Conservation (phyloP, 30 jellyfish, hydroid and myxozoan species). For the Hydractinia echinata region DNA sequence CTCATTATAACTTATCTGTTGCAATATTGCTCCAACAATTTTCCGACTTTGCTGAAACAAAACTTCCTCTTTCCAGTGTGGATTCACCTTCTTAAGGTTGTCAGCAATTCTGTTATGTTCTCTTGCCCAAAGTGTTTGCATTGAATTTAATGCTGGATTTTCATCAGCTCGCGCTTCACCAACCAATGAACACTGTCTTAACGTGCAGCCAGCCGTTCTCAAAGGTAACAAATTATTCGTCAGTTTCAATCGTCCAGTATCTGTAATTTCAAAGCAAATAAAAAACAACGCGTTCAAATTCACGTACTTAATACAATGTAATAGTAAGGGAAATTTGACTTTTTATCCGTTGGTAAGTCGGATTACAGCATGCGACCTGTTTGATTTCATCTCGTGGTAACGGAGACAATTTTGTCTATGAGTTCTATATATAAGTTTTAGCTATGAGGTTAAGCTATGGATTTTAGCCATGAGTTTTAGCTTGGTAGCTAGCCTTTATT, state of each 20-base stretch:
- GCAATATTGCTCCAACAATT: slow-evolving; percentile 84
- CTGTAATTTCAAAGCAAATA: background rate
- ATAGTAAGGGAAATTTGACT: too few relatives aligned
- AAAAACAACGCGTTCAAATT: background rate
- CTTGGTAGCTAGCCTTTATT: too few relatives aligned
- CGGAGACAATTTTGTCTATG: too few relatives aligned
- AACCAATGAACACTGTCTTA: slow-evolving; percentile 53
- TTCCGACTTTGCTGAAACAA: slow-evolving; percentile 72
- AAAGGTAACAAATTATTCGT: background rate
- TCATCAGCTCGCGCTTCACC: slow-evolving; percentile 92
- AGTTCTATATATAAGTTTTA: too few relatives aligned
- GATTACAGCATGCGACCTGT: slow-evolving; percentile 9
- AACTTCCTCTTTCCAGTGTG: slow-evolving; percentile 73
- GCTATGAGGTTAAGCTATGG: too few relatives aligned
- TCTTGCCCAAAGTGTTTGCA: slow-evolving; percentile 83
- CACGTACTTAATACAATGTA: background rate
- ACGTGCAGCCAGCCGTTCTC: slow-evolving; percentile 46
- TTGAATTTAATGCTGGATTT: slow-evolving; percentile 52
- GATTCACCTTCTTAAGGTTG: slow-evolving; percentile 45
- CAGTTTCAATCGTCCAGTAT: background rate
- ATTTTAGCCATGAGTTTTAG: too few relatives aligned
- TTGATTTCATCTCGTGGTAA: slow-evolving; percentile 1
- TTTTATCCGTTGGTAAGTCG: too few relatives aligned
- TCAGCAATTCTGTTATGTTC: slow-evolving; percentile 84
- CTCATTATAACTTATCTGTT: slow-evolving; percentile 62